Base-by-base conservation (phyloP, 1,140 invertebrate species). In the Papilio helenus region DNA sequence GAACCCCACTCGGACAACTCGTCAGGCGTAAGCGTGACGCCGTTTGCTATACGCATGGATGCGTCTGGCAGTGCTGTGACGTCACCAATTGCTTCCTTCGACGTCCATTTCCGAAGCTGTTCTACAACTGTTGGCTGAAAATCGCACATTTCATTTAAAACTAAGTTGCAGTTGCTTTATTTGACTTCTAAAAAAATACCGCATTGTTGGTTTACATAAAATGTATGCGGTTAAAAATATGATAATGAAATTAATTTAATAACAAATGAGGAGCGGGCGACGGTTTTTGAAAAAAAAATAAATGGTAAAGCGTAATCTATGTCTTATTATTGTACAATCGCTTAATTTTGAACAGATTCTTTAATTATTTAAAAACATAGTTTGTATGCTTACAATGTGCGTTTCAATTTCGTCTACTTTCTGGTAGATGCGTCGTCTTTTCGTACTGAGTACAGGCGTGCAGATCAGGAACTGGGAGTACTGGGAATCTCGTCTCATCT, bases 321-420 rank as follows among this genome's bases (percentile, higher is more conserved):
- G 34, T 34, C 34, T 34, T 34, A 34, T 5, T 14, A 3, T 49
- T 49, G n/a, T n/a, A n/a, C n/a, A 49, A 16, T 4, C 2, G 14
- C 46, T 49, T 14, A 16, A 49, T 49, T 71, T 1, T 71, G 18
- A 34, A 7, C 23, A 71, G 65, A 5, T 34, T 34, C 3, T 10
- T 34, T 39, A 18, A 16, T 71, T 39, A 39, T 71, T 71, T n/a
- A 14, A 12, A 4, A 12, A 71, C 14, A 18, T 16, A n/a, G n/a
- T 29, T 44, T 46, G 10, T 73, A 73, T 76, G 96, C 96, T 97
- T 95, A 98, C 98, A 96, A 97, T 96, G 93, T 97, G 95, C 65
- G 97, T 98, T 95, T 98, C 98, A 86, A 98, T 98, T 88, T 98
- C 97, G 90, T 97, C 96, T 46, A 97, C 96, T 88, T 96, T 96